These are phyloP conservation scores for Lichenostomus cassidix DNA, from an alignment of 2,113 vertebrate genomes.

Conservation along the genomic window DNA sequence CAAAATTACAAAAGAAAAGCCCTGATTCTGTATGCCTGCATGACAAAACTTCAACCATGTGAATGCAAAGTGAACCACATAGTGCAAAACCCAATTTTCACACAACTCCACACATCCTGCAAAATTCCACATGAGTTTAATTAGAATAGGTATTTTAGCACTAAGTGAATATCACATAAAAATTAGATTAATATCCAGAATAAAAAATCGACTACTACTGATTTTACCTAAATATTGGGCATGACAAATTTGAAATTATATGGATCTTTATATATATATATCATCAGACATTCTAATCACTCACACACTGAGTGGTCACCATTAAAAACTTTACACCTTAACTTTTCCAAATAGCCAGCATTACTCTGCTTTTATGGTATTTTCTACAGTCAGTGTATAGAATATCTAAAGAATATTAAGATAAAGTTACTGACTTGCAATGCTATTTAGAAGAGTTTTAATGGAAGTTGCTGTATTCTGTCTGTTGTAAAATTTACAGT, in stretches of 20 bases:
- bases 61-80: not conserved
- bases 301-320: not conserved
- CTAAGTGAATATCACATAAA: not conserved
- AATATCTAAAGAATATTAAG: not conserved
- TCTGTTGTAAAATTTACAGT: not conserved
- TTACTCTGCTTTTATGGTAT: not conserved
- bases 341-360: not conserved
- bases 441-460: not conserved
- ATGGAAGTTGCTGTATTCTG: not conserved
- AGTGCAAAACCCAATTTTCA: not conserved
- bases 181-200: not conserved
- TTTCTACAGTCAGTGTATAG: not conserved
- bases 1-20: not conserved
- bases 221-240: constrained; percentile 2
- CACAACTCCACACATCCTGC: not conserved
- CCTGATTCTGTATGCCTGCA: not conserved
- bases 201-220: not conserved
- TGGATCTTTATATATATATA: not conserved
- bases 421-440: not conserved
- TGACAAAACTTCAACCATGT: not conserved
- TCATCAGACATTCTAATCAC: not conserved
- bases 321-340: not conserved
- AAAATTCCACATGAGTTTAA: not conserved
- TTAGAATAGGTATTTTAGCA: not conserved
- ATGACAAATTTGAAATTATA: not conserved